phyloP scores from a whole-genome alignment of 1,140 invertebrate species.

The Calycopis cecrops region DNA sequence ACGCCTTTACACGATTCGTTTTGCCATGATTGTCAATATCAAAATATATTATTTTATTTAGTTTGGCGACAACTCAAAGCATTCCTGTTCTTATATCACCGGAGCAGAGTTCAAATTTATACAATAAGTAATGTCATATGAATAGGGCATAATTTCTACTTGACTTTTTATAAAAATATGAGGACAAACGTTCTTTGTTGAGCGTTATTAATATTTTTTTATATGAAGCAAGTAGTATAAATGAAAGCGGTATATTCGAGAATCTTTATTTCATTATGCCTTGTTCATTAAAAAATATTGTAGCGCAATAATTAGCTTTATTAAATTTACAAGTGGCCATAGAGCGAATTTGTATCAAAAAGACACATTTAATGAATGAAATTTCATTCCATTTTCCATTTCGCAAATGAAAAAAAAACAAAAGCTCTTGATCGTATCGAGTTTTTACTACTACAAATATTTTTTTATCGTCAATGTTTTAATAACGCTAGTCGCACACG shows the following conservation, averaged over 20 bases:
- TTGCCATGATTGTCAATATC: conserved; percentile 4
- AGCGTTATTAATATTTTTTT: conserved; percentile 5
- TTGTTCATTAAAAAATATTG: too few species aligned
- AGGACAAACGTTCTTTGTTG: conserved; percentile 6
- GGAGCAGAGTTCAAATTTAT: not conserved
- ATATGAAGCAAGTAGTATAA: not conserved
- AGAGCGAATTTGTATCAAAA: too few species aligned
- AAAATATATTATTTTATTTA: conserved; percentile 7
- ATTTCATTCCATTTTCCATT: too few species aligned
- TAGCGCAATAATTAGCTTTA: not conserved
- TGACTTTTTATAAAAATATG: conserved; percentile 3
- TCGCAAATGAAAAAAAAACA: too few species aligned
- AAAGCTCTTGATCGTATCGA: too few species aligned
- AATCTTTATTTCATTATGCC: not conserved
- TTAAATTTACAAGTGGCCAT: not conserved
- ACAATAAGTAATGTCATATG: not conserved
- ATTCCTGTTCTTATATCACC: not conserved
- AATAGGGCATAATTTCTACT: conserved; percentile 7
- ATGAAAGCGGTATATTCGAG: not conserved
- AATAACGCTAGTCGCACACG: too few species aligned
- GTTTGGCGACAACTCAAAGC: not conserved
- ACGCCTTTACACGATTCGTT: not conserved
- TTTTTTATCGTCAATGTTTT: too few species aligned
- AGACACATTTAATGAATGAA: too few species aligned
- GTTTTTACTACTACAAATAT: too few species aligned